Percentiles rank a stretch among this genome's conserved stretches.
Conservation (phyloP, 2,113 vertebrate species). For the Serranochromis macrocephalus region DNA sequence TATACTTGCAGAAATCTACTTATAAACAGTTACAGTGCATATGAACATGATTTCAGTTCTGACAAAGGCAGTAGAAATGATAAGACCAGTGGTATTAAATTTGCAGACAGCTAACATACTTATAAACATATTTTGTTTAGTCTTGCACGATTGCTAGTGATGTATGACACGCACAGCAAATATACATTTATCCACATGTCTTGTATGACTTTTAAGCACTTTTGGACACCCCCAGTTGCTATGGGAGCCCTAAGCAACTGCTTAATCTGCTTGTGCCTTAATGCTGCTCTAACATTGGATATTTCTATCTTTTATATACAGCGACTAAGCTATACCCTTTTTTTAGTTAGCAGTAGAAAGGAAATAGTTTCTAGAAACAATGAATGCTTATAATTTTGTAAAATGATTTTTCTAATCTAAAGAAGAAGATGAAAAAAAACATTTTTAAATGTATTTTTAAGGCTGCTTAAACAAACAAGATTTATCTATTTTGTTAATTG, state of each 20-base stretch:
- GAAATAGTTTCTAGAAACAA: neutral
- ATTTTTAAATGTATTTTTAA: neutral
- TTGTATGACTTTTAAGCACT: neutral
- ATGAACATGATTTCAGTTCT: neutral
- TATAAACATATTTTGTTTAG: neutral
- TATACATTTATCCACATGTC: neutral
- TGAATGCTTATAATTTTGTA: neutral
- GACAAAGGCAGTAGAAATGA: neutral
- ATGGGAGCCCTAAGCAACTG: neutral
- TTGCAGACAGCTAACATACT: neutral
- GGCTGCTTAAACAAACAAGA: neutral
- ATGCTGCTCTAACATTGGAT: no score
- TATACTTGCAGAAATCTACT: neutral
- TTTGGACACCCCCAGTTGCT: neutral
- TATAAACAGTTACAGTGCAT: neutral
- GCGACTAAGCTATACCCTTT: neutral
- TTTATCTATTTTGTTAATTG: neutral
- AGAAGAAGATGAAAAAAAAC: neutral
- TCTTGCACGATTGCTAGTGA: neutral
- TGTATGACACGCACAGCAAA: neutral
- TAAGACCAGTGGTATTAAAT: neutral
- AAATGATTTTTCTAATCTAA: neutral
- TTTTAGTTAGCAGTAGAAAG: neutral
- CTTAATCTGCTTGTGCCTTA: neutral
- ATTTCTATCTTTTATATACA: neutral